Evolutionary conservation across 1,140 invertebrate genomes (phyloP).

Genomic region (Cepaea nemoralis): DNA sequence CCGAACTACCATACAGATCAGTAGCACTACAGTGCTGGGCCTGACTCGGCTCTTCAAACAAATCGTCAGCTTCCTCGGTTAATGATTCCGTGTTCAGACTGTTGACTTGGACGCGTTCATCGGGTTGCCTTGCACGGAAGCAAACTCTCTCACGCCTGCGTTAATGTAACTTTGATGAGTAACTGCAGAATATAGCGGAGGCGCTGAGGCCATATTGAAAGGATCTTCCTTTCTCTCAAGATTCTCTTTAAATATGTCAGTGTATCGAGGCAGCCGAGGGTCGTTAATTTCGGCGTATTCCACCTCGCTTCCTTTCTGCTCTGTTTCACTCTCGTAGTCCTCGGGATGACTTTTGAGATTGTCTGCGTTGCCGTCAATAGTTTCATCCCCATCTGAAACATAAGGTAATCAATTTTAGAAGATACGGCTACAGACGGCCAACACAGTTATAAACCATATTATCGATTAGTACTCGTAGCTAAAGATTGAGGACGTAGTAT

Average conservation of each 20-base stretch:
- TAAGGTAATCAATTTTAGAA: not conserved
- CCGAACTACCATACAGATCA: no score
- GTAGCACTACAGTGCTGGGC: not conserved
- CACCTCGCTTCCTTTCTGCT: constrained; percentile 39
- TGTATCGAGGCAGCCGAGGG: constrained; percentile 44
- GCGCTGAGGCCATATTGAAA: constrained; percentile 46
- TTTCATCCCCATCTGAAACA: constrained; percentile 36
- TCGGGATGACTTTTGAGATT: constrained; percentile 21
- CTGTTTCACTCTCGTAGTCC: constrained; percentile 34
- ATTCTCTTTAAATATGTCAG: constrained; percentile 46
- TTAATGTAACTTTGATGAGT: not conserved
- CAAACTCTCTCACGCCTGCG: not conserved
- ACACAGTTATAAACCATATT: not conserved
- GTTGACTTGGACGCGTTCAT: not conserved
- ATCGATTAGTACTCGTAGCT: not conserved
- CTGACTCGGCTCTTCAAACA: not conserved
- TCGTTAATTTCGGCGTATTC: constrained; percentile 49
- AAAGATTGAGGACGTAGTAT: not conserved
- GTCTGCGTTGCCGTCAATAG: constrained; percentile 23
- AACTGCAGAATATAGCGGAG: constrained; percentile 34
- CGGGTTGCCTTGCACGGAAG: not conserved
- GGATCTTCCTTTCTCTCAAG: constrained; percentile 25
- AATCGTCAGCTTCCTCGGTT: not conserved
- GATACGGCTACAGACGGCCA: not conserved
- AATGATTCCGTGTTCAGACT: not conserved